Evolutionary conservation across 2,797 vertebrate genomes (phyloP), one percentile per base, ranked within the genome.

Genomic region (Brachymystax lenok): DNA sequence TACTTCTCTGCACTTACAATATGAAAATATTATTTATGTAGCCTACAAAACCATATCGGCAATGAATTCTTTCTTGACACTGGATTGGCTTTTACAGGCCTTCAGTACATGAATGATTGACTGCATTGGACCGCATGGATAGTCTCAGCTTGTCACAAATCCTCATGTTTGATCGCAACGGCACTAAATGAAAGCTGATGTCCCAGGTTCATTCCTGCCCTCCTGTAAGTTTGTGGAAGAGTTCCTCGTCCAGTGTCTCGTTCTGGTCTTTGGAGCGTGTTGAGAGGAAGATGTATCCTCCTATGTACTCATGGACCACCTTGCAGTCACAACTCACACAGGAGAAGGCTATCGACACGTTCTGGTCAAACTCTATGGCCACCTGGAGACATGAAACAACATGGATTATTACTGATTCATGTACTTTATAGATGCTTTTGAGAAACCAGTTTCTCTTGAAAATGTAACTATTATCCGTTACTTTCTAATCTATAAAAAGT

Each of bases 231-330:
- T 98, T 99, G 86, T 97, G 97, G 92, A 99, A 99, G 74, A 99
- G 90, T 54, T 99, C 98, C 93, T 98, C 98, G 1, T 99, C 98
- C 77, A 99, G 88, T 0, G 95, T 97, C 89, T 99, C 97, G 3
- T 98, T 98, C 88, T 99, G 98, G 92, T 97, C 98, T 90, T 99
- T 99, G 74, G 97, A 97, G 75, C 98, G 94, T 0, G 98, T 99
- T 50, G 98, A 99, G 78, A 99, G 86, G 93, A 99, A 99, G 88
- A 99, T 99, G 90, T 99, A 99, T 35, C 98, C 98, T 0, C 98
- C 98, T 0, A 99, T 99, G 79, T 96, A 98, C 86, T 99, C 98
- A 0, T 99, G 98, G 40, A 99, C 96, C 33, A 97, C 92, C 88
- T 99, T 99, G 92, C 98, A 99, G 88, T 97, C 96, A 13, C 97